Conservation (phyloP, 2,888 invertebrate genomes). For the Cephonodes hylas region DNA sequence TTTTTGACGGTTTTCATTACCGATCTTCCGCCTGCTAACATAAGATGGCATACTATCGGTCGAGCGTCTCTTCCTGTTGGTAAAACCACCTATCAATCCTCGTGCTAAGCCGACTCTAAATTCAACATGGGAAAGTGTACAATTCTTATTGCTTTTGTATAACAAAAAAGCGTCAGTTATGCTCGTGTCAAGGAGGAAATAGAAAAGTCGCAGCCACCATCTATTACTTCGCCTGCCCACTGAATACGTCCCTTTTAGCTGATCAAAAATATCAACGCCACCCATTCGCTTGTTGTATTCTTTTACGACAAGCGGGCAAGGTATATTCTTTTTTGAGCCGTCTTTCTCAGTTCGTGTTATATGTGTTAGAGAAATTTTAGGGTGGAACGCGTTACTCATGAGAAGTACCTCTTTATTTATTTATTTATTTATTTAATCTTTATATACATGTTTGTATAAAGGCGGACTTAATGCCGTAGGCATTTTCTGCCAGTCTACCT, state of each 20-base stretch:
- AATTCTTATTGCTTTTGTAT: conserved; percentile 17
- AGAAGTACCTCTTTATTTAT: conserved; percentile 27
- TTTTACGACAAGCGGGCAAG: conserved; percentile 21
- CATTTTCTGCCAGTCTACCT: no score
- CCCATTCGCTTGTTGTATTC: conserved; percentile 28
- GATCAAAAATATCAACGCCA: conserved; percentile 29
- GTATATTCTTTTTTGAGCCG: conserved; percentile 20
- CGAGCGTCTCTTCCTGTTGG: no score
- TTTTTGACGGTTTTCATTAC: no score
- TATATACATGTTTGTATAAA: no score
- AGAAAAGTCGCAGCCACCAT: conserved; percentile 12
- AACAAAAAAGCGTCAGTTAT: conserved; percentile 30
- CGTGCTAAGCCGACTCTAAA: no score
- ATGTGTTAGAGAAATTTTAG: conserved; percentile 24
- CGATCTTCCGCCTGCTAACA: no score
- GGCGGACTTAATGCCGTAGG: no score
- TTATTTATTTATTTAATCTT: no score
- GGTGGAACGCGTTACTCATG: conserved; percentile 31
- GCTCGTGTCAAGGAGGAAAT: conserved; percentile 28
- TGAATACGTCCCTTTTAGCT: no score
- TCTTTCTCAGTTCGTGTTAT: conserved; percentile 22
- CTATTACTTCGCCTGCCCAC: no score
- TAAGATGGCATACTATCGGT: no score
- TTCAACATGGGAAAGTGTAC: background rate
- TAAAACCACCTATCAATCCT: no score